Percentiles rank a stretch among this genome's conserved stretches.
Conservation (phyloP, 1,140 invertebrate species). For the Bradynema listronoti region DNA sequence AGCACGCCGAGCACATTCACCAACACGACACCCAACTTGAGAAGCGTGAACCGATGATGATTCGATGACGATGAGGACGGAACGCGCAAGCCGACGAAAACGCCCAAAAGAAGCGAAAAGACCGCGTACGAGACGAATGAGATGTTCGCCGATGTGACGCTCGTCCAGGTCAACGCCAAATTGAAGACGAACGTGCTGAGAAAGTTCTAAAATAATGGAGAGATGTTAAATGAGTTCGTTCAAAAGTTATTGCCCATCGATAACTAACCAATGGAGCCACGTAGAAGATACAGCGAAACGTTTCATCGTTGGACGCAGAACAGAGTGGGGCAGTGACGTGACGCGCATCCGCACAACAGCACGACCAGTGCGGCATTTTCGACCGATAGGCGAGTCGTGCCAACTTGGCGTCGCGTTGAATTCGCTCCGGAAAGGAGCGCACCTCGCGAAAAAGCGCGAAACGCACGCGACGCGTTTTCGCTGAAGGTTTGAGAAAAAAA, state of each 20-base stretch:
- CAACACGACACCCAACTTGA: conserved; percentile 12
- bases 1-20: conserved; percentile 25
- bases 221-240: no score
- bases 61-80: no score
- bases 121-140: conserved; percentile 42
- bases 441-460: conserved; percentile 43
- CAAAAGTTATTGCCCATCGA: no score
- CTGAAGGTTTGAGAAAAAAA: background rate
- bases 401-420: conserved; percentile 24
- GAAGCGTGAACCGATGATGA: no score
- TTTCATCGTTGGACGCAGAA: background rate
- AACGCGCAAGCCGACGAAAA: conserved; percentile 34
- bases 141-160: conserved; percentile 34
- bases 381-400: conserved; percentile 33
- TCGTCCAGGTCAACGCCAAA: no score
- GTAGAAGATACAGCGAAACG: conserved; percentile 35
- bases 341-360: conserved; percentile 6
- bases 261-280: conserved; percentile 41
- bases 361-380: background rate
- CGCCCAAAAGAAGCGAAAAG: conserved; percentile 41
- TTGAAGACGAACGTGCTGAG: no score
- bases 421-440: conserved; percentile 28
- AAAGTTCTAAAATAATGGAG: no score
- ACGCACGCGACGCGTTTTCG: conserved; percentile 35
- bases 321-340: conserved; percentile 9